Evolutionary conservation across 2,797 vertebrate species (phyloP), one percentile per base, ranked within the genome.

Genomic region (Siniperca undulata): DNA sequence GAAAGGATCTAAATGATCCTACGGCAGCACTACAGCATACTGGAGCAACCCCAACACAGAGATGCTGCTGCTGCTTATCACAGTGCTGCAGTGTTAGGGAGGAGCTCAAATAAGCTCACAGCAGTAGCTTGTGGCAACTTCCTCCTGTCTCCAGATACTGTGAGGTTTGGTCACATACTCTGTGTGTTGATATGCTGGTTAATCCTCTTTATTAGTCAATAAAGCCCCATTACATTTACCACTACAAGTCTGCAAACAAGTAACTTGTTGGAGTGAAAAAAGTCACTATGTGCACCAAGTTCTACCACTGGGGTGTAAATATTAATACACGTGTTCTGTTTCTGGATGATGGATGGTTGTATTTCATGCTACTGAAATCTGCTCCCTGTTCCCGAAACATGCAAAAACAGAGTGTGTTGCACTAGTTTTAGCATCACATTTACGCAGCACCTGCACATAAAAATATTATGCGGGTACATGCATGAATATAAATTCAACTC

Each of bases 1-100:
- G 59, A 78, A 79, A 78, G 88, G 89, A 94, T 93, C 89, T 90
- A 88, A 86, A 90, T 87, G 64, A 84, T 88, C 94, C 90, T 79
- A 86, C 40, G 70, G 93, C 84, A 86, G 85, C 62, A 40, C 77
- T 65, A 86, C 67, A 82, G 86, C 78, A 40, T 24, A 67, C 81
- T 83, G 84, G 68, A 91, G 87, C 83, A 78, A 73, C 84, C 61
- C 75, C 86, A 88, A 71, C 69, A 85, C 84, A 75, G 73, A 71
- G 80, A 85, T 76, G 77, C 70, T 84, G 62, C 79, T 85, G 75
- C 70, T 80, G 83, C 94, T 95, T 94, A 95, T 96, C 93, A 89
- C 91, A 61, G 85, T 76, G 76, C 89, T 90, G 92, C 95, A 95
- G 94, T 80, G 86, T 74, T 20, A 67, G 74, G 86, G 90, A 93